Base-by-base conservation (phyloP, 2,113 vertebrate genomes). In the Carettochelys insculpta region DNA sequence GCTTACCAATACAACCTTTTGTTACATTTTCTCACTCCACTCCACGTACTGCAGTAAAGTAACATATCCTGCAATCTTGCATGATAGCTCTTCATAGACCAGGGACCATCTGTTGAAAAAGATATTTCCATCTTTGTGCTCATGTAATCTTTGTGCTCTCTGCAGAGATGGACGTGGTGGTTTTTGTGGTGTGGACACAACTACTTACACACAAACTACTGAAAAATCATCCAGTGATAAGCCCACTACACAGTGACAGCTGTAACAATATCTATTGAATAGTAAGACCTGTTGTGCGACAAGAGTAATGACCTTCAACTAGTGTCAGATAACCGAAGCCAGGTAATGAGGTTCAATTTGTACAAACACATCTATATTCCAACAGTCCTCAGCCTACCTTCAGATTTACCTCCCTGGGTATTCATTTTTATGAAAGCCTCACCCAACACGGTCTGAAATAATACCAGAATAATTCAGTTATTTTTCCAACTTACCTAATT, bases 21-120 rank as follows among this genome's bases (percentile, higher is more conserved):
- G 80, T 87, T 76, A 92, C 75, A 82, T 58, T 89, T 75, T 87
- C 76, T 86, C 24, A 27, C 9, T 25, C 11, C n/a, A 56, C 0
- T 73, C 68, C 81, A 58, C 38, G 4, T 89, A 75, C 51, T 71
- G 31, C 10, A 82, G 17, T 19, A 79, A 80, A 82, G 5, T 20
- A 29, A 11, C 58, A 75, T 82, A 88, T 95, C 87, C 83, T 77
- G 83, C 94, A 91, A 82, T 83, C 13, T 50, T 83, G 47, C 68
- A 77, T 19, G 34, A 58, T 53, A 50, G 24, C 47, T 53, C 47
- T 89, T 86, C 5, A 20, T 79, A 94, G 83, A 87, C 19, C 79
- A 87, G 17, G 0, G 14, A 77, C 43, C 71, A 11, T 27, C 50
- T 87, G 34, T 83, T n/a, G 53, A 14, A 93, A 78, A 84, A 92